Evolutionary conservation across 1,140 invertebrate genomes (phyloP).

Genomic region (Andricus grossulariae): DNA sequence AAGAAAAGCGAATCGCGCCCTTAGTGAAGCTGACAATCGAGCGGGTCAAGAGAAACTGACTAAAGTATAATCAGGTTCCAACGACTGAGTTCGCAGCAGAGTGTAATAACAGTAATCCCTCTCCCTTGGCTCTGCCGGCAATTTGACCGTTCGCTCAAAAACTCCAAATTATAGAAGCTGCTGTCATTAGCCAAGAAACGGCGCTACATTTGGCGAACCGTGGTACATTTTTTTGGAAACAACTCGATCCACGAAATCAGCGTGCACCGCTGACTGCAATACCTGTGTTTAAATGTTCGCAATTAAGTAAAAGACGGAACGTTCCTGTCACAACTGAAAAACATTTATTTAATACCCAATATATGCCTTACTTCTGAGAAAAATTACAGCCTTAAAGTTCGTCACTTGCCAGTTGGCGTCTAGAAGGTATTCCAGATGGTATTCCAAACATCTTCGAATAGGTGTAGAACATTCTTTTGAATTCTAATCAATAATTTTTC

Average conservation of each 20-base stretch:
- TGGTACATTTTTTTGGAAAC: slow-evolving; percentile 66
- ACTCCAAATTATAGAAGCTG: slow-evolving; percentile 75
- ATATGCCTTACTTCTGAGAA: too few species aligned
- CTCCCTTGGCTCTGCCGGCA: slow-evolving; percentile 62
- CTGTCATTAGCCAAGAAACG: slow-evolving; percentile 71
- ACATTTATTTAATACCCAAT: background rate
- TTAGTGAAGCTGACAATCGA: slow-evolving; percentile 62
- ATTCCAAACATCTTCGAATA: background rate
- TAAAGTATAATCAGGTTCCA: slow-evolving; percentile 73
- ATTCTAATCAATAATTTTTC: background rate
- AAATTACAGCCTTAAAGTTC: too few species aligned
- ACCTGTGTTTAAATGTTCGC: slow-evolving; percentile 29
- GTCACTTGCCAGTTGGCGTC: background rate
- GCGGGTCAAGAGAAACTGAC: slow-evolving; percentile 67
- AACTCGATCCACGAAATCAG: slow-evolving; percentile 34
- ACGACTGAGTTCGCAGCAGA: slow-evolving; percentile 68
- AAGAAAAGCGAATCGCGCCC: slow-evolving; percentile 41
- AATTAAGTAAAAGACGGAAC: slow-evolving; percentile 15
- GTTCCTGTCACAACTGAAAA: background rate
- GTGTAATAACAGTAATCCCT: slow-evolving; percentile 76
- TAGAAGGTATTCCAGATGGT: background rate
- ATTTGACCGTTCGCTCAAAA: slow-evolving; percentile 73
- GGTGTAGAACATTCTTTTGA: background rate
- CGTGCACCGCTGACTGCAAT: slow-evolving; percentile 15
- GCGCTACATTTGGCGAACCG: slow-evolving; percentile 64